Conservation (phyloP, 2,888 invertebrate species). For the Geophilus truncorum region DNA sequence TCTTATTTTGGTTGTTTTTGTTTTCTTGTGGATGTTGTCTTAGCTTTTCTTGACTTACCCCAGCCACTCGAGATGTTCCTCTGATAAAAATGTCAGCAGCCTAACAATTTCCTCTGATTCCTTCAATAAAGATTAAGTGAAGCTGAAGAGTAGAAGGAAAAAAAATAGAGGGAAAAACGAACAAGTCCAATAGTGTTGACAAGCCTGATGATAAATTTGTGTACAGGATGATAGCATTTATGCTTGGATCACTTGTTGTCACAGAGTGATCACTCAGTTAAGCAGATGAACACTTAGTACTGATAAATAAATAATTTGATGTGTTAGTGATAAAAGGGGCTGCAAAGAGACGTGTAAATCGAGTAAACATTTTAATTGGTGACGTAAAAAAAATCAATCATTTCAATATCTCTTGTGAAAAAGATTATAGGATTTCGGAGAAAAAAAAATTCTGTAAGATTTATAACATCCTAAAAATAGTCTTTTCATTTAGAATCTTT, state of each 20-base stretch:
- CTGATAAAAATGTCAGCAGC: conserved; percentile 22
- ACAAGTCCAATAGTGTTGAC: conserved; percentile 27
- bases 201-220: conserved; percentile 23
- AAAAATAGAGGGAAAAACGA: neutral
- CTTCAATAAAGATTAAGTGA: conserved; percentile 23
- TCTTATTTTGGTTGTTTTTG: conserved; percentile 2
- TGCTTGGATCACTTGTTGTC: neutral
- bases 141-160: neutral
- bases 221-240: neutral
- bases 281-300: neutral
- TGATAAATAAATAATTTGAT: neutral
- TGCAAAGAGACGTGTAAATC: neutral
- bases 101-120: conserved; percentile 27
- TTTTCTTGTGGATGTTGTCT: conserved; percentile 4
- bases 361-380: too few relatives aligned
- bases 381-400: too few relatives aligned
- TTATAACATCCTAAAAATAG: too few relatives aligned
- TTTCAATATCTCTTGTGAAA: too few relatives aligned
- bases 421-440: too few relatives aligned
- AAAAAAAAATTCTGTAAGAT: too few relatives aligned
- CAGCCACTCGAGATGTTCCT: conserved; percentile 6
- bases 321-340: neutral
- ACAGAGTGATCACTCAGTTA: neutral
- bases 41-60: conserved; percentile 12
- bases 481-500: too few relatives aligned